Conservation (phyloP, 2,113 vertebrate species). For the Lucifuga dentata region DNA sequence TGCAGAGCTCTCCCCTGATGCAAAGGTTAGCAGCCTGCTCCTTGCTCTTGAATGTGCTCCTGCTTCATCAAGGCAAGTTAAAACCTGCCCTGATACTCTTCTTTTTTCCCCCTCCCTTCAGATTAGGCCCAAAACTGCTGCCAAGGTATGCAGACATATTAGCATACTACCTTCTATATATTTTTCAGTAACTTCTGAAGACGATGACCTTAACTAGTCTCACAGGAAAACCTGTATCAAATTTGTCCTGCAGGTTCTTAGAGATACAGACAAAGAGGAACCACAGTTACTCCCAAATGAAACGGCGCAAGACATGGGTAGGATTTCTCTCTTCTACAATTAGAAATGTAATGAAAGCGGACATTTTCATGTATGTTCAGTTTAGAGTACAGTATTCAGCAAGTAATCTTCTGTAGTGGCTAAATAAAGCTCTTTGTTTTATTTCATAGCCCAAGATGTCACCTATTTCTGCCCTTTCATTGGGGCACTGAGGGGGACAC, state of each 20-base stretch:
- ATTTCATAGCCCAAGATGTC: constrained; percentile 90
- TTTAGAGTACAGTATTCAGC: no score
- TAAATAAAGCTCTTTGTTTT: background rate
- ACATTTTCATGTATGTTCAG: no score
- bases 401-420: no score
- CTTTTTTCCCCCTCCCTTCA: constrained; percentile 50
- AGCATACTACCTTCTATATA: background rate
- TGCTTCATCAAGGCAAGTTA: background rate
- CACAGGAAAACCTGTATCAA: background rate
- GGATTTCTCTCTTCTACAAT: constrained; percentile 6
- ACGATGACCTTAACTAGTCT: background rate
- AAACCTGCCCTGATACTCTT: background rate
- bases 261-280: constrained; percentile 90
- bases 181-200: background rate
- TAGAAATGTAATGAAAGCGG: background rate
- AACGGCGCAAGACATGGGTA: constrained; percentile 89
- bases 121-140: constrained; percentile 67
- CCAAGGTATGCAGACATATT: constrained; percentile 69
- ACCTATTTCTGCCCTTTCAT: constrained; percentile 97
- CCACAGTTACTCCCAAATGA: constrained; percentile 92
- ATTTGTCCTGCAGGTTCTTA: constrained; percentile 57
- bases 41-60: background rate
- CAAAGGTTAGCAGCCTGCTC: constrained; percentile 83
- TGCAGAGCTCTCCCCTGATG: constrained; percentile 89
- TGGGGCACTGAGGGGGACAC: constrained; percentile 90